Percentiles rank a stretch among this genome's conserved stretches.
These are phyloP conservation scores for Pseudolaguvia tuberculata DNA, from an alignment of 2,113 vertebrate species.

Conservation along the genomic window DNA sequence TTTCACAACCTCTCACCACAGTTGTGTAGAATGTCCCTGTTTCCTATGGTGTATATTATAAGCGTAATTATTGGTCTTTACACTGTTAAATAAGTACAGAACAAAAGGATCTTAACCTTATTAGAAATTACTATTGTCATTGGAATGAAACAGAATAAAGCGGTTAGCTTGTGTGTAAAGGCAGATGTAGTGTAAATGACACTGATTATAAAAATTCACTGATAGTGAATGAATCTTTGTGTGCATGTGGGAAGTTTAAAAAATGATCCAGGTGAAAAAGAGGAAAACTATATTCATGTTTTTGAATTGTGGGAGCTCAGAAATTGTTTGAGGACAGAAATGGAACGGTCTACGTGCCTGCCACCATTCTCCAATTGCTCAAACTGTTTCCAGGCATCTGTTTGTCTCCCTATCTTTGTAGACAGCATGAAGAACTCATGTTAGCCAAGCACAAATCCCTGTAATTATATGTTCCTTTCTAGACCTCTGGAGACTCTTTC, in stretches of 20 bases:
- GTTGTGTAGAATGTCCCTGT: too few relatives aligned
- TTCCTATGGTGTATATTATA: too few relatives aligned
- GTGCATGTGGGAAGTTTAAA: neutral
- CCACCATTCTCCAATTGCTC: slow-evolving; percentile 39
- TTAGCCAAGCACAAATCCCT: slow-evolving; percentile 27
- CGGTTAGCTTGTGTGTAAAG: too few relatives aligned
- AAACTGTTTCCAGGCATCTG: slow-evolving; percentile 33
- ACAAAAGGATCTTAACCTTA: too few relatives aligned
- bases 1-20: too few relatives aligned
- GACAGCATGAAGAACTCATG: slow-evolving; percentile 13
- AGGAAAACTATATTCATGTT: too few relatives aligned
- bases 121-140: too few relatives aligned
- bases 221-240: neutral
- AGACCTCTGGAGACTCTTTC: slow-evolving; percentile 31
- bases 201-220: slow-evolving; percentile 8
- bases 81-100: too few relatives aligned
- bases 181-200: neutral
- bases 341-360: slow-evolving; percentile 50
- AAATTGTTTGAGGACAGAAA: slow-evolving; percentile 41
- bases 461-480: slow-evolving; percentile 48
- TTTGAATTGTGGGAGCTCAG: too few relatives aligned
- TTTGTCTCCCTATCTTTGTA: slow-evolving; percentile 48
- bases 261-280: neutral
- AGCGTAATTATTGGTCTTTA: too few relatives aligned
- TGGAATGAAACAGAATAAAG: too few relatives aligned